phyloP scores from a whole-genome alignment of 1,140 invertebrate genomes.

The Drosophila orosa region DNA sequence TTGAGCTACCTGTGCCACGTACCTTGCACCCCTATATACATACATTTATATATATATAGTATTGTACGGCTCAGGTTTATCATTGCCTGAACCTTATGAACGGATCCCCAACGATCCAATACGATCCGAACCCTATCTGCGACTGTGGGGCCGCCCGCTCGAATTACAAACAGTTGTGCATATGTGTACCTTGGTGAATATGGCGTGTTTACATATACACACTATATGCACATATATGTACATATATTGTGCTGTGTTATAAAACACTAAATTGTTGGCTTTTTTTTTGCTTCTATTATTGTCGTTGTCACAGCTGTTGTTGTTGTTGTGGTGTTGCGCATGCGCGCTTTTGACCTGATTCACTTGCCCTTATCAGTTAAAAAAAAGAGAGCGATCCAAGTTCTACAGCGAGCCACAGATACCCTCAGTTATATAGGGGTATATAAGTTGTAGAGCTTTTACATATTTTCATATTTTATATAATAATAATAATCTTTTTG shows the following conservation, averaged over 20 bases:
- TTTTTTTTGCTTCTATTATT: conserved; percentile 17
- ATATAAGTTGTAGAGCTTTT: neutral
- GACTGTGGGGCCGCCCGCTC: conserved; percentile 16
- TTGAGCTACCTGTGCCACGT: conserved; percentile 28
- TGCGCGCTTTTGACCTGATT: conserved; percentile 75
- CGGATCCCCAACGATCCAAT: conserved; percentile 13
- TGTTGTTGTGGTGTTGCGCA: conserved; percentile 56
- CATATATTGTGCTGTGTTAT: conserved; percentile 12
- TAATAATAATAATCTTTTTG: no score
- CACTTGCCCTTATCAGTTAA: conserved; percentile 59
- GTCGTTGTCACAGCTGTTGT: conserved; percentile 16
- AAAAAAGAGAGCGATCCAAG: conserved; percentile 17
- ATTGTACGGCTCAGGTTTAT: conserved; percentile 19
- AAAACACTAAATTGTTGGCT: conserved; percentile 20
- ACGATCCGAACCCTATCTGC: conserved; percentile 27
- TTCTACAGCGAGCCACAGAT: neutral
- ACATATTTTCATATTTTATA: no score
- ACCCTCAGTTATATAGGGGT: neutral
- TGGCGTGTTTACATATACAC: conserved; percentile 11
- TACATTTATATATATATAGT: neutral
- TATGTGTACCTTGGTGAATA: conserved; percentile 10
- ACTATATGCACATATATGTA: conserved; percentile 8
- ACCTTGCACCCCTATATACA: conserved; percentile 17
- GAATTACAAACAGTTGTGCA: conserved; percentile 37
- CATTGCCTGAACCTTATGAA: conserved; percentile 6